Percentiles rank a stretch among this genome's conserved stretches.
Evolutionary conservation across 2,888 invertebrate species (phyloP).

Genomic region (Macropis europaea): DNA sequence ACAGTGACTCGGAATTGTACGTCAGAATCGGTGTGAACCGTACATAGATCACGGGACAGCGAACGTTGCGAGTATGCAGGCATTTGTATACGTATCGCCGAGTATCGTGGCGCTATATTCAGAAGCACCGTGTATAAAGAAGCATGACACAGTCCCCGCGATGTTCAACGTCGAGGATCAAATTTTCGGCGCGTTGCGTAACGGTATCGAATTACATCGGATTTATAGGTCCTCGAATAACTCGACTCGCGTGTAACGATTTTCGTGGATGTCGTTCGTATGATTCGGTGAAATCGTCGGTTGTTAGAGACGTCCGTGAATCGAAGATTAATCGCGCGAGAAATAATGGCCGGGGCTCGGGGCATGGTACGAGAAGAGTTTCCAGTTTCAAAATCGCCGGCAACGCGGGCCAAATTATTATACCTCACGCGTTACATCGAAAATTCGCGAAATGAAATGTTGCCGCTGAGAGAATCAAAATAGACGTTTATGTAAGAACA

Average conservation of each 20-base stretch:
- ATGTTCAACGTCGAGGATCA: background rate
- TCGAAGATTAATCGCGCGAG: constrained; percentile 13
- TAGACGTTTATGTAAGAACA: constrained; percentile 48
- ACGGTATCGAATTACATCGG: constrained; percentile 8
- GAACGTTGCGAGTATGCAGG: too few species aligned
- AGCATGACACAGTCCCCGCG: too few species aligned
- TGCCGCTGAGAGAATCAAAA: constrained; percentile 32
- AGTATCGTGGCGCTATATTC: too few species aligned
- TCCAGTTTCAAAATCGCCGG: background rate
- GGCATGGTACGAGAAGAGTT: background rate
- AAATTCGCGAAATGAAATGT: constrained; percentile 37
- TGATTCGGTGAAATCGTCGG: background rate
- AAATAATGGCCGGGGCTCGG: background rate
- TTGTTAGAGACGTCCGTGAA: background rate
- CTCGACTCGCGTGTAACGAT: background rate
- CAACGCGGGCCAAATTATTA: constrained; percentile 29
- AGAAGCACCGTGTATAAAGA: too few species aligned
- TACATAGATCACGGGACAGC: too few species aligned
- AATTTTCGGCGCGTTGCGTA: background rate
- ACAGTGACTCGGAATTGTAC: too few species aligned
- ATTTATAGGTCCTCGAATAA: background rate
- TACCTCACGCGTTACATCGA: constrained; percentile 21
- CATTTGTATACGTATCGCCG: too few species aligned
- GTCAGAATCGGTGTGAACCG: too few species aligned
- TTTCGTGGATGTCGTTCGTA: background rate